These are phyloP conservation scores for Physella acuta DNA, from an alignment of 1,140 invertebrate species.

Conservation along the genomic window DNA sequence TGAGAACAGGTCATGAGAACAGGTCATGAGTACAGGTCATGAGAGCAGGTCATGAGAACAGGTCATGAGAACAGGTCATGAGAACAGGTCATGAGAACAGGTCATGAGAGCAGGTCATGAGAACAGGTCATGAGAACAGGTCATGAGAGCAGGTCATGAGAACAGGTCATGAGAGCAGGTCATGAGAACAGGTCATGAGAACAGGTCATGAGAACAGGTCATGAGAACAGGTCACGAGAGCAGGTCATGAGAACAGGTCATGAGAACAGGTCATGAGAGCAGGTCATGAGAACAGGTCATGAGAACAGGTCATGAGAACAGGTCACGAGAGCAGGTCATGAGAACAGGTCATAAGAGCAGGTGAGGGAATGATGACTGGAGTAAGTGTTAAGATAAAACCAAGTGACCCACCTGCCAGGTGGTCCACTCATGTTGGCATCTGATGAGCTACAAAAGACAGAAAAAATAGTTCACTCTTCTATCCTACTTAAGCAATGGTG, in stretches of 20 bases:
- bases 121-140: too few species aligned
- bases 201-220: not conserved
- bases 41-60: too few species aligned
- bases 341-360: not conserved
- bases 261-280: not conserved
- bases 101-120: too few species aligned
- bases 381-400: not conserved
- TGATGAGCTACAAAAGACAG: too few species aligned
- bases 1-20: too few species aligned
- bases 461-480: too few species aligned
- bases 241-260: not conserved
- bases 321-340: not conserved
- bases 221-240: not conserved
- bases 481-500: too few species aligned
- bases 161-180: not conserved
- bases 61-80: too few species aligned
- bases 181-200: not conserved
- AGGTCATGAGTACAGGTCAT: too few species aligned
- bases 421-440: constrained; percentile 5
- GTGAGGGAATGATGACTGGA: not conserved
- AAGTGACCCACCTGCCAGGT: constrained; percentile 3
- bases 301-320: not conserved
- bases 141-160: not conserved
- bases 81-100: too few species aligned
- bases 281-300: not conserved